Evolutionary conservation across 2,888 invertebrate species (phyloP).

Genomic region (Nomada ruficornis): DNA sequence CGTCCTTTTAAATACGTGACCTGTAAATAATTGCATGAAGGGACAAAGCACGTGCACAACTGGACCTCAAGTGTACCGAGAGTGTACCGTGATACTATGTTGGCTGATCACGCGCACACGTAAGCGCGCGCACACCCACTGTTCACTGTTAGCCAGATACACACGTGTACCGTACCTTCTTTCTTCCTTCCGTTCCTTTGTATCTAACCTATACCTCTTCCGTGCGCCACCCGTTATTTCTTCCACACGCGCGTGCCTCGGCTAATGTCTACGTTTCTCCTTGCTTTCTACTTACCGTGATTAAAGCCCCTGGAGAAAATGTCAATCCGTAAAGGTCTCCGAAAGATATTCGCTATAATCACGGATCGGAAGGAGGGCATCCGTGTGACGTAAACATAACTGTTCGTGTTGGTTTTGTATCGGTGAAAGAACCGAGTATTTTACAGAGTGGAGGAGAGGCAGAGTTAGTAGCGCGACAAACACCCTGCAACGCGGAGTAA

Average conservation of each 20-base stretch:
- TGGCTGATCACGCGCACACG: constrained; percentile 43
- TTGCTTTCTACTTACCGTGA: constrained; percentile 55
- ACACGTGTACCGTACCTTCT: constrained; percentile 19
- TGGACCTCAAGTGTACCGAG: constrained; percentile 59
- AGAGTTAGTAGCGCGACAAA: neutral
- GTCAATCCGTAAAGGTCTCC: constrained; percentile 35
- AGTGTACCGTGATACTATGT: constrained; percentile 52
- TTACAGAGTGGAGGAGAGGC: constrained; percentile 16
- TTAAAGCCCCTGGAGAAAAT: constrained; percentile 60
- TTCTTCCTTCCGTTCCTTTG: constrained; percentile 40
- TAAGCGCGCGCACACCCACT: neutral
- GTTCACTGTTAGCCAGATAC: neutral
- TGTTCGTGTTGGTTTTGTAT: constrained; percentile 28
- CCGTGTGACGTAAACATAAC: constrained; percentile 37
- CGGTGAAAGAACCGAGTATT: constrained; percentile 31
- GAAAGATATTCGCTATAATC: constrained; percentile 18
- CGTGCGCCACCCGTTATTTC: neutral
- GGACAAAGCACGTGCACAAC: constrained; percentile 74
- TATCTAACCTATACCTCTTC: neutral
- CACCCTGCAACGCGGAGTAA: constrained; percentile 29
- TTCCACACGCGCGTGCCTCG: neutral
- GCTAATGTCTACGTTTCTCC: constrained; percentile 8
- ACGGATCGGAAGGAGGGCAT: constrained; percentile 8
- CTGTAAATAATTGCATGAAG: constrained; percentile 79
- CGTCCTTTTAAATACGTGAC: constrained; percentile 79